A percentile compares a stretch with the other conserved stretches of the same genome.
These are phyloP conservation scores for Gila orcuttii DNA, from an alignment of 2,113 vertebrate genomes.

Conservation along the genomic window DNA sequence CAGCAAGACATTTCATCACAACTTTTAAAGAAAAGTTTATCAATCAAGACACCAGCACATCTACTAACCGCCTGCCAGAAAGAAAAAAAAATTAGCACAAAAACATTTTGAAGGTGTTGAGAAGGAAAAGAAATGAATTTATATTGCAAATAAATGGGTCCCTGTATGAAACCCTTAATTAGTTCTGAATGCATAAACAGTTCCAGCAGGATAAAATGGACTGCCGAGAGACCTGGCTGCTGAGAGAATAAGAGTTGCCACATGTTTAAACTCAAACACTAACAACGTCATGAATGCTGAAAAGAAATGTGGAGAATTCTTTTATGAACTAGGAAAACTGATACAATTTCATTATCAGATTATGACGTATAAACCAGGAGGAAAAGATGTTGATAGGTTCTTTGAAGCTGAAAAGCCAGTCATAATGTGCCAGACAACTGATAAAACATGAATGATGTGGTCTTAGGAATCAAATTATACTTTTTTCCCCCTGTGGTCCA, in stretches of 20 bases:
- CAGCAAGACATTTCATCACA: neutral
- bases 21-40: neutral
- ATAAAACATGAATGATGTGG: neutral
- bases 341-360: neutral
- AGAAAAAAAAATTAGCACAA: neutral
- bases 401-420: neutral
- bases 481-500: neutral
- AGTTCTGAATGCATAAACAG: conserved; percentile 33
- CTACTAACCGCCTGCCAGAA: neutral
- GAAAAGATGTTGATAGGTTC: conserved; percentile 1
- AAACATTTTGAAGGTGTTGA: neutral
- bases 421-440: neutral
- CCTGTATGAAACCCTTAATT: conserved; percentile 28
- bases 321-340: conserved; percentile 2
- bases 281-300: neutral
- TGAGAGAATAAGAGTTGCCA: conserved; percentile 2
- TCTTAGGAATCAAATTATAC: neutral
- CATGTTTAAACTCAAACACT: conserved; percentile 9
- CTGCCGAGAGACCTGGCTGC: neutral
- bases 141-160: conserved; percentile 34
- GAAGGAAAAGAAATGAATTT: neutral
- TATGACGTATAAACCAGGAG: neutral
- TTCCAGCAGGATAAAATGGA: conserved; percentile 20
- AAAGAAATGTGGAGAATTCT: neutral
- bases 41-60: neutral